Base-by-base conservation (phyloP, 2,888 invertebrate species). In the Bombyx huttoni region DNA sequence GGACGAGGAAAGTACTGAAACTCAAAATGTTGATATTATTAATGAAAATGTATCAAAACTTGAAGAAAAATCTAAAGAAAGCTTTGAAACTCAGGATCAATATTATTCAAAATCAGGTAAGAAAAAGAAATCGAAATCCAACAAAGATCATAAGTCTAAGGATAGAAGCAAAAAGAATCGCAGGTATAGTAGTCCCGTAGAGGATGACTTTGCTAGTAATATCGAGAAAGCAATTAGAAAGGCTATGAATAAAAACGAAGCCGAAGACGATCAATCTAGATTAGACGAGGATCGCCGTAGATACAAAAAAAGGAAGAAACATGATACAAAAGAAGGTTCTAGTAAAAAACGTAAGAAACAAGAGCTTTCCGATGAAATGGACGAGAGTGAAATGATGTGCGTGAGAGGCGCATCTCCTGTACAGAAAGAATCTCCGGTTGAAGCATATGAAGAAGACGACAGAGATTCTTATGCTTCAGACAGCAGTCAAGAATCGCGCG, bases 331-430 rank as follows among this genome's bases (percentile, higher is more conserved):
- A 54, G 90, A 90, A 33, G 90, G 90, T 48, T 86, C 89, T 58
- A 80, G 81, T 63, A 84, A 91, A 75, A 92, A 92, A 71, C 89
- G 89, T 56, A 89, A 91, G 63, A 88, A 83, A 53, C 89, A 89
- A 58, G 89, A 88, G 34, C 89, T 73, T 57, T 77, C 84, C 2
- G 91, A 91, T 58, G 90, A 91, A 56, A 86, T 91, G 70, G 93
- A 95, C 72, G 94, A 95, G 65, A 93, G 91, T 68, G 95, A 95
- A 75, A 93, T 95, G 92, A 82, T 95, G 70, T 94, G 94, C 74
- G 90, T 95, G 9, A 89, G 95, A 51, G 94, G 95, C 46, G 94
- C 94, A 13, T 94, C 94, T 51, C 94, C 95, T 8, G 83, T 89
- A 33, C 78, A 77, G 47, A 78, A 68, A 58, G 65, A 73, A 47